Base-by-base conservation (phyloP, 2,113 vertebrate species). In the Ceyx cyanopectus region DNA sequence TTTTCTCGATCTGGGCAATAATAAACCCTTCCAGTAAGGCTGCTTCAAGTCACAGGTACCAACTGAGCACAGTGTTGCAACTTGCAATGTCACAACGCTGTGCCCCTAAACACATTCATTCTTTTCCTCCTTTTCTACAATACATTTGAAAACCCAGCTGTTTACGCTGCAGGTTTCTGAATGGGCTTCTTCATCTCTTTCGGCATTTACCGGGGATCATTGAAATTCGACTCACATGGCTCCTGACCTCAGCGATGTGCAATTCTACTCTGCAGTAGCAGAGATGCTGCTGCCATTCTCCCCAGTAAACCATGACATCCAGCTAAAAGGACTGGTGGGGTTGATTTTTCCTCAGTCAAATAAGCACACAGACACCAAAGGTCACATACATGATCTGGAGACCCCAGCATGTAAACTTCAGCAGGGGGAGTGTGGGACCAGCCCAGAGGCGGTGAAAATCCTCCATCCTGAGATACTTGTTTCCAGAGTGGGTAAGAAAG, bases 121-220 rank as follows among this genome's bases (percentile, higher is more conserved):
- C 45, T 67, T 63, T 70, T 40, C 30, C 66, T 86, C 21, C 41
- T 67, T 57, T 75, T 57, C 65, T 40, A 18, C 65, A 26, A 51
- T 2, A 43, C 18, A 3, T 70, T 87, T 67, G 68, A 70, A 86
- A 92, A 46, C 34, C 61, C 83, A 37, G 65, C 65, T 93, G 61
- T 92, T 95, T 74, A 67, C 56, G 29, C 65, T 43, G 54, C 34
- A 14, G 48, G 83, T 95, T 90, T 93, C 81, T 87, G 81, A 84
- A 92, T 50, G 48, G 84, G 69, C 45, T 78, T 17, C 77, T 67
- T 89, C 61, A 57, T 75, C 69, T 93, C 12, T 72, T 90, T 90
- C 2, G 0, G 84, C 78, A 63, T 79, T 94, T 92, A 75, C 61
- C 46, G 60, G 43, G 53, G 69, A 48, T 86, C 93, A 93, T 93